These are phyloP conservation scores for Dascyllus trimaculatus DNA, from an alignment of 2,113 vertebrate species.

Conservation along the genomic window DNA sequence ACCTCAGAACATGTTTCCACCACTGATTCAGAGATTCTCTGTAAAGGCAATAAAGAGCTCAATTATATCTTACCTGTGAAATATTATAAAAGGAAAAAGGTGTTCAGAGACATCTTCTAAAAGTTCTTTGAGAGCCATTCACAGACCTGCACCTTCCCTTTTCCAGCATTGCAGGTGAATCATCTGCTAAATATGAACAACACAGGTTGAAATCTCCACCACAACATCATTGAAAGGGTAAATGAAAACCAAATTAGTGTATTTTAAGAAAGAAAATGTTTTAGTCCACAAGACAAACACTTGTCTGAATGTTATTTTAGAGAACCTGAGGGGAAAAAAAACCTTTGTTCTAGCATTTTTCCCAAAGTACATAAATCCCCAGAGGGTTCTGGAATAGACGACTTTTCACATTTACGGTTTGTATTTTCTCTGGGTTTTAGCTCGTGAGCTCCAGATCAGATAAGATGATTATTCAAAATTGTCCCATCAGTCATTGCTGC, in stretches of 20 bases:
- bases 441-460: conserved; percentile 69
- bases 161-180: neutral
- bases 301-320: conserved; percentile 40
- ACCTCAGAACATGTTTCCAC: conserved; percentile 3
- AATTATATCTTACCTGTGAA: neutral
- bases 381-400: conserved; percentile 32
- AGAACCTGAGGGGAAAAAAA: conserved; percentile 22
- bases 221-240: conserved; percentile 24
- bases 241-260: conserved; percentile 41
- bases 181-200: conserved; percentile 12
- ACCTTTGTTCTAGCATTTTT: conserved; percentile 1
- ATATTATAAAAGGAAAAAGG: conserved; percentile 23
- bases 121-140: no score
- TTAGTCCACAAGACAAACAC: conserved; percentile 32
- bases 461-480: conserved; percentile 70
- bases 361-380: conserved; percentile 33
- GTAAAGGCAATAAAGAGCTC: conserved; percentile 3
- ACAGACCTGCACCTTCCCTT: conserved; percentile 1
- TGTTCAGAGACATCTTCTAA: conserved; percentile 15
- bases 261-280: conserved; percentile 45
- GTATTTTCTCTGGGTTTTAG: conserved; percentile 51
- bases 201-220: conserved; percentile 1
- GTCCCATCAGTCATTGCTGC: conserved; percentile 63
- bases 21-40: neutral
- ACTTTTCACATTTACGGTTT: conserved; percentile 44